phyloP scores from a whole-genome alignment of 1,140 invertebrate species.

The Bombyx mandarina region DNA sequence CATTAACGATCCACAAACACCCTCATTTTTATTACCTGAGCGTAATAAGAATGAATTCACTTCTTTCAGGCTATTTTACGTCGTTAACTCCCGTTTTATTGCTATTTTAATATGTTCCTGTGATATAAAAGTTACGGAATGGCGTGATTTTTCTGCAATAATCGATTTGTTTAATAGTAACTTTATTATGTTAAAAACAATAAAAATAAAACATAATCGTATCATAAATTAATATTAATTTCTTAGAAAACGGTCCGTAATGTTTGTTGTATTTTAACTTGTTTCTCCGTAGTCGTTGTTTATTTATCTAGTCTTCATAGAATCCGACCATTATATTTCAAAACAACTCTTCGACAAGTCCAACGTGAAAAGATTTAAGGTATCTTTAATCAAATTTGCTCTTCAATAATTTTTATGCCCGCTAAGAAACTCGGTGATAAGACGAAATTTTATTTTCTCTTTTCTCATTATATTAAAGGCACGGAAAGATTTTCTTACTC shows the following conservation, averaged over 20 bases:
- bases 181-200: no score
- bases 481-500: slow-evolving; percentile 3
- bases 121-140: no score
- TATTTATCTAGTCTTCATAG: slow-evolving; percentile 7
- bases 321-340: slow-evolving; percentile 22
- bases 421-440: slow-evolving; percentile 6
- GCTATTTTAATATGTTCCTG: no score
- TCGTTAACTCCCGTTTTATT: no score
- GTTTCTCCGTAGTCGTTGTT: no score
- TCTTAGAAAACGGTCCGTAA: no score
- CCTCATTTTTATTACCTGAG: slow-evolving; percentile 24
- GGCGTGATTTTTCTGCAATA: no score
- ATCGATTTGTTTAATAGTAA: no score
- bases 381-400: slow-evolving; percentile 23
- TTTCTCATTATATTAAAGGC: slow-evolving; percentile 1
- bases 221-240: no score
- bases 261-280: no score
- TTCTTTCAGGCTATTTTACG: not conserved
- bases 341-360: slow-evolving; percentile 15
- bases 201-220: no score
- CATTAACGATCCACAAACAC: slow-evolving; percentile 24
- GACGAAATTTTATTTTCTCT: slow-evolving; percentile 2
- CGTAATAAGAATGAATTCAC: slow-evolving; percentile 17
- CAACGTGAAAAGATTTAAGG: slow-evolving; percentile 24
- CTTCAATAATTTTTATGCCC: slow-evolving; percentile 21